phyloP scores from a whole-genome alignment of 2,888 invertebrate species.

The Autographa gamma region DNA sequence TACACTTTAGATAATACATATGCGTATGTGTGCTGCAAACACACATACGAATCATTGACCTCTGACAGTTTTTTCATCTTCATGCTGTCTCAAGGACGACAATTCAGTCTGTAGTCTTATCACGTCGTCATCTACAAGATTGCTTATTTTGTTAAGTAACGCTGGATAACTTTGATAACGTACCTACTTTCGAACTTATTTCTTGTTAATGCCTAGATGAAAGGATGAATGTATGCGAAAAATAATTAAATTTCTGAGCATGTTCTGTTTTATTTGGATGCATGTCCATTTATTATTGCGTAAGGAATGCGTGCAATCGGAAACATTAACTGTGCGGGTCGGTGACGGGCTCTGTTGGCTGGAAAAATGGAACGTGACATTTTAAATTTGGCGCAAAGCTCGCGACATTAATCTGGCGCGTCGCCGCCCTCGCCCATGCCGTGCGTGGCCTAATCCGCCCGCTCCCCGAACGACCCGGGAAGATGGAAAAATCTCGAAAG shows the following conservation, averaged over 20 bases:
- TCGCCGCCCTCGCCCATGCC: conserved; percentile 82
- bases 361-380: conserved; percentile 87
- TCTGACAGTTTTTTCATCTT: conserved; percentile 67
- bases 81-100: conserved; percentile 70
- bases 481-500: conserved; percentile 88
- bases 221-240: conserved; percentile 23
- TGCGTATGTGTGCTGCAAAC: conserved; percentile 73
- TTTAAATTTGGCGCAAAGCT: conserved; percentile 87
- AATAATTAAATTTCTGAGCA: conserved; percentile 17
- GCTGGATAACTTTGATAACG: conserved; percentile 42
- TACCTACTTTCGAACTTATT: conserved; percentile 26
- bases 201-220: conserved; percentile 21
- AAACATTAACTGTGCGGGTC: conserved; percentile 76
- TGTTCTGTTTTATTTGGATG: conserved; percentile 34
- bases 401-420: conserved; percentile 86
- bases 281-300: conserved; percentile 54
- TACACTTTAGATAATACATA: conserved; percentile 78
- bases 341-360: conserved; percentile 79
- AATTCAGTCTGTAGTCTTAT: conserved; percentile 61
- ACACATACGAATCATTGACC: conserved; percentile 75
- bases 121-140: conserved; percentile 60
- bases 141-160: conserved; percentile 59
- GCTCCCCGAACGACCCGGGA: conserved; percentile 83
- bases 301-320: conserved; percentile 71
- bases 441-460: conserved; percentile 86